Evolutionary conservation across 2,113 vertebrate genomes (phyloP).

Genomic region (Tyrannus savana): DNA sequence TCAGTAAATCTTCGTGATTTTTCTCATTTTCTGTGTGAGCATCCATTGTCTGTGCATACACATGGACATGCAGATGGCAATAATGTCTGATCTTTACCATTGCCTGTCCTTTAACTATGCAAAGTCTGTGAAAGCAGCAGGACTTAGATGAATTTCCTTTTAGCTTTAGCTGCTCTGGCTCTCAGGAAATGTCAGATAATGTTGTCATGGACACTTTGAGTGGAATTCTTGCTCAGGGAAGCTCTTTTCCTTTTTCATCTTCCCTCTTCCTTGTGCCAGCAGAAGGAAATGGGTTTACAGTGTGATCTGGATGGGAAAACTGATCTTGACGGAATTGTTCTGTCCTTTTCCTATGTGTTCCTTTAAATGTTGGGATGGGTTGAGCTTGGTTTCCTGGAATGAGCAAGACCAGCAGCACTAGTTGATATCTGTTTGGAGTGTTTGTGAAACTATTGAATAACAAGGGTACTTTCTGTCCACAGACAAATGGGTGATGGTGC

Average conservation of each 20-base stretch:
- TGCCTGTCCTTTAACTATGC: not conserved
- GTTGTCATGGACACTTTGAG: not conserved
- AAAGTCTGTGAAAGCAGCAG: not conserved
- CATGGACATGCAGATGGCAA: accelerated
- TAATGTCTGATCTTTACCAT: not conserved
- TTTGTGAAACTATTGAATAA: not conserved
- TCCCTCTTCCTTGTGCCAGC: not conserved
- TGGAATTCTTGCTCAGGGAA: not conserved
- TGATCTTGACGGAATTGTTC: not conserved
- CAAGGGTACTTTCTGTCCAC: not conserved
- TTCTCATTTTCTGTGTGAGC: not conserved
- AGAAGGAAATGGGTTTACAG: not conserved
- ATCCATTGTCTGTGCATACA: accelerated
- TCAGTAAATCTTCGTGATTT: not conserved
- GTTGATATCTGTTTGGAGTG: not conserved
- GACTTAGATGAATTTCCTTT: not conserved
- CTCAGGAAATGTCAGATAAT: not conserved
- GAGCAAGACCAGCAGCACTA: not conserved
- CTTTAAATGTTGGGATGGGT: not conserved
- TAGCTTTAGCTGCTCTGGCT: not conserved
- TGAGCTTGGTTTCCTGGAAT: not conserved
- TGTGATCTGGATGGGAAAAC: not conserved
- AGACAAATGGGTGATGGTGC: not conserved
- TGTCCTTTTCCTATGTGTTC: accelerated
- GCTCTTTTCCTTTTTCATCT: not conserved